Evolutionary conservation across 2,888 invertebrate species (phyloP).

Genomic region (Harpalus rufipes): DNA sequence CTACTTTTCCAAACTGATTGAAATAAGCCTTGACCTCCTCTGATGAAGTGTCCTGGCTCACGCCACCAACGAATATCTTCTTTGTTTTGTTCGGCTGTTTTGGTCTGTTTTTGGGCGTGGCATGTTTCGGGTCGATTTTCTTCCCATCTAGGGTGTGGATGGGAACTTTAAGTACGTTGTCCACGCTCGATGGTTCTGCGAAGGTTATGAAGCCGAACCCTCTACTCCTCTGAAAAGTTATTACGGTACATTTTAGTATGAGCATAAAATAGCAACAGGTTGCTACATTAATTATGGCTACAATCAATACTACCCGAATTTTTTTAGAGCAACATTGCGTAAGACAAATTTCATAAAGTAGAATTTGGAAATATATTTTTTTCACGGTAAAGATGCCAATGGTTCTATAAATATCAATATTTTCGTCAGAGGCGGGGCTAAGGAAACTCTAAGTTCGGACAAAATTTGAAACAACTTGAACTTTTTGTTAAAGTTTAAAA

Average conservation of each 20-base stretch:
- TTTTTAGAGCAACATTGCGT: not conserved
- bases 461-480: too few species aligned
- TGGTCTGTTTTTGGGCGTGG: slow-evolving; percentile 93
- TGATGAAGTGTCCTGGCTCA: slow-evolving; percentile 94
- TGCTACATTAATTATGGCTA: slow-evolving; percentile 10
- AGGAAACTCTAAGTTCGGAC: too few species aligned
- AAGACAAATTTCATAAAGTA: not conserved
- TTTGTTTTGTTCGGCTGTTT: slow-evolving; percentile 92
- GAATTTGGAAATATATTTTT: too few species aligned
- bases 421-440: too few species aligned
- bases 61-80: slow-evolving; percentile 95
- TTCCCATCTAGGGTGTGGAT: slow-evolving; percentile 95
- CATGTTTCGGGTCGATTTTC: slow-evolving; percentile 96
- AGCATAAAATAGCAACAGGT: slow-evolving; percentile 68
- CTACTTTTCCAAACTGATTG: slow-evolving; percentile 93
- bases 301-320: slow-evolving; percentile 27
- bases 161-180: slow-evolving; percentile 93
- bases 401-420: too few species aligned
- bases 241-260: slow-evolving; percentile 36
- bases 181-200: slow-evolving; percentile 93
- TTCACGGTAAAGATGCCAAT: too few species aligned
- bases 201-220: slow-evolving; percentile 97
- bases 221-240: slow-evolving; percentile 89
- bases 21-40: slow-evolving; percentile 95
- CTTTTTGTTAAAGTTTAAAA: too few species aligned